Evolutionary conservation across 2,113 vertebrate genomes (phyloP), one percentile per base, ranked within the genome.

Genomic region (Oncorhynchus tshawytscha): DNA sequence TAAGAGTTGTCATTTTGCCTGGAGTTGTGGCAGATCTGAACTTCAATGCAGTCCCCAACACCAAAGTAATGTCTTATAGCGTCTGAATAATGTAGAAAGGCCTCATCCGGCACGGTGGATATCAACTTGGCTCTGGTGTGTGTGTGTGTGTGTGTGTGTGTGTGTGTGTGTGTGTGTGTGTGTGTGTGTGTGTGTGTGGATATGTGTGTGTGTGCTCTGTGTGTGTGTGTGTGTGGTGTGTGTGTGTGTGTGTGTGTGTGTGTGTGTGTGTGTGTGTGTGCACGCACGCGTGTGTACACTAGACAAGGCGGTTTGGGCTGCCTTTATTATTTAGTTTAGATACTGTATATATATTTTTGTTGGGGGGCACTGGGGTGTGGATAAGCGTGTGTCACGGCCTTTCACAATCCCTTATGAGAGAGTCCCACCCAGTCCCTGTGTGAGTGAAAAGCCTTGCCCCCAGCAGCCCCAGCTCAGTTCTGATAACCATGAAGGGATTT

Each of bases 401-500:
- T 92, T 92, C 82, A 87, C 89, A 91, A 88, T 88, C 90, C 86
- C 90, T 91, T 85, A 92, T 89, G 83, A 90, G 88, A 83, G 85
- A 91, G 89, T 91, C 92, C 88, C 89, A 86, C 91, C 91, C 81
- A 81, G 74, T 85, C 85, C 87, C 77, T 86, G 86, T 76, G 79
- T 71, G 75, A 66, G 75, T 67, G 78, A 66, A 82, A 88, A 90
- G 86, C 87, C 88, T 88, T 87, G 87, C 91, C 93, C 91, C 84
- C 70, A 87, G 92, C 92, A 88, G 81, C 89, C 88, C 81, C 60
- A 77, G 85, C 86, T 92, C 90, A 86, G 86, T 88, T 86, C 84
- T 93, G 89, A 94, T 94, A 92, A 85, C 91, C 92, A 86, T 93
- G 91, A 94, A 93, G 80, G 94, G 92, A 94, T 94, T 94, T 91